phyloP scores from a whole-genome alignment of 1,140 invertebrate genomes.

The Eciton burchellii region DNA sequence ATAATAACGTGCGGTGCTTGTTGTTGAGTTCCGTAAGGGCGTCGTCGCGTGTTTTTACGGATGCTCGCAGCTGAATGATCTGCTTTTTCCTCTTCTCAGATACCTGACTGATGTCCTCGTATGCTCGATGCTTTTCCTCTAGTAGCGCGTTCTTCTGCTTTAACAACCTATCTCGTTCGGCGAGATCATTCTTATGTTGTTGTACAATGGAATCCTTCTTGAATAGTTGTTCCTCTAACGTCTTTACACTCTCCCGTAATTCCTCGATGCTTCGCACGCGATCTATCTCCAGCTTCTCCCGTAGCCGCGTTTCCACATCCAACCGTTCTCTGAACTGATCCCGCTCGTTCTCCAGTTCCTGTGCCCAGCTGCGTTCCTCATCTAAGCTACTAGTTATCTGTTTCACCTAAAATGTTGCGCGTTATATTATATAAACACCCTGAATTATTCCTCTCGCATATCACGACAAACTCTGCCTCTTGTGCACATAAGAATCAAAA shows the following conservation, averaged over 20 bases:
- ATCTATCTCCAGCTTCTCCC: slow-evolving; percentile 76
- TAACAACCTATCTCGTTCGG: slow-evolving; percentile 80
- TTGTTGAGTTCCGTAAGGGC: slow-evolving; percentile 82
- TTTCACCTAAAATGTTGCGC: slow-evolving; percentile 75
- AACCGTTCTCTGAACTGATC: slow-evolving; percentile 79
- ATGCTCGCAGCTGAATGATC: slow-evolving; percentile 80
- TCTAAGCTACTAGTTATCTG: slow-evolving; percentile 80
- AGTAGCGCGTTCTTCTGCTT: slow-evolving; percentile 79
- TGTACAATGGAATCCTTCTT: slow-evolving; percentile 78
- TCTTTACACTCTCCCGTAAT: slow-evolving; percentile 76
- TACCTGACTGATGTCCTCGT: slow-evolving; percentile 77
- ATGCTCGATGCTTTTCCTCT: slow-evolving; percentile 79
- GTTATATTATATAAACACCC: neutral
- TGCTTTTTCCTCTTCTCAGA: slow-evolving; percentile 83
- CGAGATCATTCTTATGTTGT: slow-evolving; percentile 78
- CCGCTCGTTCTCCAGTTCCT: slow-evolving; percentile 81
- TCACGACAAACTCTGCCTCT: neutral
- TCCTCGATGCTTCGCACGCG: slow-evolving; percentile 76
- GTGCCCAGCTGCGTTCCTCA: slow-evolving; percentile 81
- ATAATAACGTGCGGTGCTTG: slow-evolving; percentile 80
- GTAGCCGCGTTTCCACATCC: slow-evolving; percentile 73
- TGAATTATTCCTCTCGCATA: neutral
- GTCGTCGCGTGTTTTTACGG: slow-evolving; percentile 82
- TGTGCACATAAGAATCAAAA: neutral
- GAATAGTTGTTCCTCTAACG: slow-evolving; percentile 83